A percentile compares a stretch with the other conserved stretches of the same genome.
phyloP scores from a whole-genome alignment of 2,888 invertebrate species.

The Fissipunctia ypsillon region DNA sequence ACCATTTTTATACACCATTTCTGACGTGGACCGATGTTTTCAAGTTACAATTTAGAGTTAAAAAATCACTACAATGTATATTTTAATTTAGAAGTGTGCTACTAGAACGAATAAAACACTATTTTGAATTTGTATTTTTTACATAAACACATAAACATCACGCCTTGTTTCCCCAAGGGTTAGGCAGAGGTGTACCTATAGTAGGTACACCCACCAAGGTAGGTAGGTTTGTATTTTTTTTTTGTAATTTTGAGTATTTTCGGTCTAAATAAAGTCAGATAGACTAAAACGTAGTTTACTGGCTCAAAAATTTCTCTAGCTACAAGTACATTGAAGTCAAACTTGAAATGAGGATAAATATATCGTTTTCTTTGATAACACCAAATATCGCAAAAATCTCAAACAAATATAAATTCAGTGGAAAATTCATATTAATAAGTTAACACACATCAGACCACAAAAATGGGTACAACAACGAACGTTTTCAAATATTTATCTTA shows the following conservation, averaged over 20 bases:
- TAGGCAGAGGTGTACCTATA: no score
- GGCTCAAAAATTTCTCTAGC: slow-evolving; percentile 44
- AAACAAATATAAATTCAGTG: slow-evolving; percentile 58
- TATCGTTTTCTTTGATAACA: slow-evolving; percentile 37
- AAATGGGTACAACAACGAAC: slow-evolving; percentile 63
- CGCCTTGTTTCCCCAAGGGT: no score
- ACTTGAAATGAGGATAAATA: slow-evolving; percentile 30
- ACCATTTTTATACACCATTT: slow-evolving; percentile 52
- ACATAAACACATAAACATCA: no score
- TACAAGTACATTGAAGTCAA: slow-evolving; percentile 42
- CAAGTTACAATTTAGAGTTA: not conserved
- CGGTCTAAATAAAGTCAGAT: slow-evolving; percentile 22
- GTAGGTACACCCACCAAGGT: no score
- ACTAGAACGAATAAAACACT: slow-evolving; percentile 3
- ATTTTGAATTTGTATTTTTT: not conserved
- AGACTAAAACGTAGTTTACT: slow-evolving; percentile 15
- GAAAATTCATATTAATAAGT: slow-evolving; percentile 53
- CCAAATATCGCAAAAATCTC: slow-evolving; percentile 25
- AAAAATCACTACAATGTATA: slow-evolving; percentile 14
- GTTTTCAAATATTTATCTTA: slow-evolving; percentile 48
- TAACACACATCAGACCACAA: slow-evolving; percentile 65
- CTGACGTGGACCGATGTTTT: slow-evolving; percentile 47
- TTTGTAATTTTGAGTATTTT: slow-evolving; percentile 6
- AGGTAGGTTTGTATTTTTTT: slow-evolving; percentile 1
- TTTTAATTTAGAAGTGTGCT: slow-evolving; percentile 8